Evolutionary conservation across 2,888 invertebrate species (phyloP), one percentile per base, ranked within the genome.

Genomic region (Drosophila mimica): DNA sequence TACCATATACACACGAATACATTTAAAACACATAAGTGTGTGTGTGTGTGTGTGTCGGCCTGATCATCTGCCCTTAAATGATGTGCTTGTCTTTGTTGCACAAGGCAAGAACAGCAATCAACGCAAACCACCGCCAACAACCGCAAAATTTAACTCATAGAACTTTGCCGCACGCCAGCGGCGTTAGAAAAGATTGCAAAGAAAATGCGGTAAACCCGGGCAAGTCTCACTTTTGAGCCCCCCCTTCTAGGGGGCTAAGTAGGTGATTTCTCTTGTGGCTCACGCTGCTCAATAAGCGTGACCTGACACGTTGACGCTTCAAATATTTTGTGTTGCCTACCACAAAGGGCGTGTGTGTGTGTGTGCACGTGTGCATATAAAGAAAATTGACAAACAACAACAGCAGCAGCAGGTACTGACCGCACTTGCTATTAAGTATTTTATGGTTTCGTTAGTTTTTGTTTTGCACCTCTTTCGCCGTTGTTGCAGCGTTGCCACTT

Each of bases 401-500:
- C 31, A 64, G 63, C 68, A 75, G 40, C 56, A 63, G 72, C 72
- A 63, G 72, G 70, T 72, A 78, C 73, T 71, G 82, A 83, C 77
- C 82, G 81, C 59, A 56, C 65, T 68, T 59, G 62, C 70, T 72
- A 79, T 79, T 83, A 83, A 73, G 74, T 76, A 81, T 82, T 87
- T 82, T 88, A 87, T 88, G 89, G 87, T 84, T 87, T 87, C 88
- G 63, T 72, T 70, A 54, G 62, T 69, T 71, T 68, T 20, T 48
- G 56, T 72, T 70, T 74, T 73, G 73, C 88, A 83, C 77, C 73
- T 81, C 71, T 62, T 62, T 59, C 17, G 31, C 66, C 58, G 13
- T 17, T 52, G 38, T 20, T 46, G n/a, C 57, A 52, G 28, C 38
- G 56, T 59, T 70, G 70, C 59, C 70, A 65, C 59, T 36, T 20